phyloP scores from a whole-genome alignment of 2,797 vertebrate species.

The Arremon aurantiirostris region DNA sequence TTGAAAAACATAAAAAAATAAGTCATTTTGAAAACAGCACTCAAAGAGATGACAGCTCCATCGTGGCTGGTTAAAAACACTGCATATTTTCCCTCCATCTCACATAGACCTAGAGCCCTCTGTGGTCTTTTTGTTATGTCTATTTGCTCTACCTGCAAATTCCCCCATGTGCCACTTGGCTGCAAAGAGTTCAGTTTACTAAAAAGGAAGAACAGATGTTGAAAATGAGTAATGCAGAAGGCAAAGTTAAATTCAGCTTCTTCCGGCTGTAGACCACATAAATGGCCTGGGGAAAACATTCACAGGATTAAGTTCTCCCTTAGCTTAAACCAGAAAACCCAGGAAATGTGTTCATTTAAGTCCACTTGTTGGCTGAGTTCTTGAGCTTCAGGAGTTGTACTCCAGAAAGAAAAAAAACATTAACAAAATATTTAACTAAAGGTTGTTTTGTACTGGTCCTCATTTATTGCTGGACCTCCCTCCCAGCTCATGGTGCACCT shows the following conservation, averaged over 20 bases:
- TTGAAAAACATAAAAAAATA: not conserved
- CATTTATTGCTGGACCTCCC: not conserved
- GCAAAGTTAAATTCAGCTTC: not conserved
- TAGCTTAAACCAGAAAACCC: not conserved
- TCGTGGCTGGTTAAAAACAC: not conserved
- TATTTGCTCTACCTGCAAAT: slow-evolving; percentile 10
- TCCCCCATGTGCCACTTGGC: not conserved
- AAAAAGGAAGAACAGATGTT: not conserved
- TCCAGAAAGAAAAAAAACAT: not conserved
- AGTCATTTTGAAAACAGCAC: not conserved
- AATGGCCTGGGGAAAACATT: not conserved
- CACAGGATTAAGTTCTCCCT: not conserved
- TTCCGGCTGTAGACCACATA: not conserved
- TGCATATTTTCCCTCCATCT: not conserved
- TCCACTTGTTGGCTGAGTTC: not conserved
- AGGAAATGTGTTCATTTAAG: not conserved
- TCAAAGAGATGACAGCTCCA: not conserved
- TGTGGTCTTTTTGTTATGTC: not conserved
- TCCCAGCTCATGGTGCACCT: not conserved
- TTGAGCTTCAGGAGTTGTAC: not conserved
- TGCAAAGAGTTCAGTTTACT: not conserved
- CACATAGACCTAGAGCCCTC: not conserved
- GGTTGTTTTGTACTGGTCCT: not conserved
- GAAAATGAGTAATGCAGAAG: not conserved
- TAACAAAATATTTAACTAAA: not conserved